Base-by-base conservation (phyloP, 2,797 vertebrate genomes). In the Neosalanx taihuensis region DNA sequence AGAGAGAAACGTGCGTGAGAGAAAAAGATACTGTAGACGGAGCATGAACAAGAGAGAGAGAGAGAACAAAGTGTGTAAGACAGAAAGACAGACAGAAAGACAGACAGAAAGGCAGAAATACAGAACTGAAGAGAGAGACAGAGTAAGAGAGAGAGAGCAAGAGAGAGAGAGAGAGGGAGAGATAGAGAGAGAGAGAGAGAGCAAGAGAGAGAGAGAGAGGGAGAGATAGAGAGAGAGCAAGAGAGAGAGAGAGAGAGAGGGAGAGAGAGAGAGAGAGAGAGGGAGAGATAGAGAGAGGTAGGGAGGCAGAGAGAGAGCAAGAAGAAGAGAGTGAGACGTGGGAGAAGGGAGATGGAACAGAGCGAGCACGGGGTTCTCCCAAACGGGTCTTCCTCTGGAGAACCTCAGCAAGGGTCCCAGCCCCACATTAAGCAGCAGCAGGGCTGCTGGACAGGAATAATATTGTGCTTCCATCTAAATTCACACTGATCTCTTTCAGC, bases 221-320 rank as follows among this genome's bases (percentile, higher is more conserved):
- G 46, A 15, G 15, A 26, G 26, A 64, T 9, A 70, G 26, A 70
- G 33, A 5, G 49, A 33, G 66, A n/a, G 66, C 10, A 13, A 30
- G 66, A 31, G 26, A 56, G 17, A 20, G 26, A 51, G 46, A 26
- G 23, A 29, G 61, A 63, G 31, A 26, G 26, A 13, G 26, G 49
- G n/a, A 31, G 70, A 61, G 31, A 64, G 61, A 69, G 67, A 56
- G 41, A 46, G 33, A 35, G 59, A 72, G 12, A 72, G 51, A 51
- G 60, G 35, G 23, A n/a, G n/a, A 31, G 70, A 61, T 17, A 49
- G 61, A 69, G 67, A 41, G 56, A 31, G 33, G 29, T 51, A 68
- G 12, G 71, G 51, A 49, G 51, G 59, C 23, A 26, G 23, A 26
- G 23, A 26, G 23, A 20, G 23, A 18, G 46, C 57, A 12, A 30